phyloP scores from a whole-genome alignment of 2,113 vertebrate species.

The human region GRCh38 chr12:95725001-95725500 shows the following conservation, averaged over 20 bases:
- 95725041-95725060: slow-evolving; percentile 51
- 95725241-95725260: slow-evolving; percentile 48
- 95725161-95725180: background rate
- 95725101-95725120: background rate
- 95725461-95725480: slow-evolving; percentile 75
- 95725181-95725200: background rate
- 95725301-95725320: slow-evolving; percentile 63
- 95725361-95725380: slow-evolving; percentile 72
- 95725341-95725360: slow-evolving; percentile 54
- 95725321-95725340: slow-evolving; percentile 56
- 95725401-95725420: slow-evolving; percentile 72
- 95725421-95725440: slow-evolving; percentile 68
- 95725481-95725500: slow-evolving; percentile 82
- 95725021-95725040: slow-evolving; percentile 43
- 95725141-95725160: background rate
- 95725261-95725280: slow-evolving; percentile 25
- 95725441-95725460: slow-evolving; percentile 73
- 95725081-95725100: background rate
- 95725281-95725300: slow-evolving; percentile 54
- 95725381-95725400: slow-evolving; percentile 70
- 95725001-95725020: background rate
- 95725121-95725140: slow-evolving; percentile 31
- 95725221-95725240: background rate
- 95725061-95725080: background rate
- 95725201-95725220: slow-evolving; percentile 28